Evolutionary conservation across 1,140 invertebrate genomes (phyloP).

Genomic region (Listronotus oregonensis): DNA sequence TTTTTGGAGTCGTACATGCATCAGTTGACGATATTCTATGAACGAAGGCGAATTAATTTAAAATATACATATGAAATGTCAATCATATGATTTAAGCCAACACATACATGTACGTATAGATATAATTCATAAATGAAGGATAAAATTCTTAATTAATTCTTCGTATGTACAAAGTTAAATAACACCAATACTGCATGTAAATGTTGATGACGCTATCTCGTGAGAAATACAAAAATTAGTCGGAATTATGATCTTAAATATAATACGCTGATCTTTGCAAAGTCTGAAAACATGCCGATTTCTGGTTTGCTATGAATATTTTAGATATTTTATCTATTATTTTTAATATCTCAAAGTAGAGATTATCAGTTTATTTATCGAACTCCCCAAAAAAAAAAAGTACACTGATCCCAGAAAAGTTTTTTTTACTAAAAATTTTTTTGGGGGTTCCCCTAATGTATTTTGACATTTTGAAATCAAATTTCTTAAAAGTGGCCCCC

Average conservation of each 20-base stretch:
- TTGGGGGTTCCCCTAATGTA: too few species aligned
- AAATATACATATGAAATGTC: slow-evolving; percentile 22
- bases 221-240: slow-evolving; percentile 23
- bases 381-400: too few species aligned
- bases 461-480: too few species aligned
- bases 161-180: slow-evolving; percentile 31
- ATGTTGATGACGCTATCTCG: slow-evolving; percentile 33
- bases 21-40: too few species aligned
- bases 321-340: too few species aligned
- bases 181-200: slow-evolving; percentile 28
- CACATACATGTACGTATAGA: too few species aligned
- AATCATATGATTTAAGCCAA: slow-evolving; percentile 24
- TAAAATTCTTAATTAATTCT: slow-evolving; percentile 24
- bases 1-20: too few species aligned
- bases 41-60: not conserved
- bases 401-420: too few species aligned
- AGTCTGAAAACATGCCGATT: slow-evolving; percentile 15
- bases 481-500: too few species aligned
- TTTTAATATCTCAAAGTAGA: too few species aligned
- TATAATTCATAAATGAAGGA: slow-evolving; percentile 24
- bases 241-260: slow-evolving; percentile 32
- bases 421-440: too few species aligned
- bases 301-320: slow-evolving; percentile 17
- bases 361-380: too few species aligned
- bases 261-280: slow-evolving; percentile 8